Percentiles rank a stretch among this genome's conserved stretches.
These are phyloP conservation scores for Neoascia interrupta DNA, from an alignment of 2,888 invertebrate species.

Conservation along the genomic window DNA sequence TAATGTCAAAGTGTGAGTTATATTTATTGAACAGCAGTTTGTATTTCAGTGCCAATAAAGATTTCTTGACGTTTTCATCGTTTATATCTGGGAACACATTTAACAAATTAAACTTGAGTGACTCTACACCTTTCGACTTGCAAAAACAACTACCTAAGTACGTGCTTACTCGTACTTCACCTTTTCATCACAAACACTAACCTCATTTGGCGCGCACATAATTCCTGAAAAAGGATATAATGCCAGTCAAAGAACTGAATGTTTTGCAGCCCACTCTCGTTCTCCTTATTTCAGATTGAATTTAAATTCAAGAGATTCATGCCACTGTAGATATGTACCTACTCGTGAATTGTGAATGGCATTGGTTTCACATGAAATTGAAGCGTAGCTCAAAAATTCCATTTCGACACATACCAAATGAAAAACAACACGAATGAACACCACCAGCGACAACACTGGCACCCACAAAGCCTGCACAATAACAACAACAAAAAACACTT, in stretches of 20 bases:
- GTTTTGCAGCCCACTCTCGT: background rate
- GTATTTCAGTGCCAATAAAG: no score
- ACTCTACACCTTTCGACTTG: no score
- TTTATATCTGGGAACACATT: no score
- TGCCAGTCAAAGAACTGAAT: no score
- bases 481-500: slow-evolving; percentile 18
- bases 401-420: slow-evolving; percentile 46
- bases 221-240: slow-evolving; percentile 3
- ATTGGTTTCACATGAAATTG: slow-evolving; percentile 58
- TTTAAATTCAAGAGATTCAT: slow-evolving; percentile 64
- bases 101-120: no score
- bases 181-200: slow-evolving; percentile 3
- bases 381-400: slow-evolving; percentile 45
- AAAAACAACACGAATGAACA: slow-evolving; percentile 35
- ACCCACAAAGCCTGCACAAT: slow-evolving; percentile 37
- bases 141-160: no score
- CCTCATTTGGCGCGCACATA: slow-evolving; percentile 20
- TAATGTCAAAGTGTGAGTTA: no score
- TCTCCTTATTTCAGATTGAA: slow-evolving; percentile 24
- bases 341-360: slow-evolving; percentile 36
- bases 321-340: no score
- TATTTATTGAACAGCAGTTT: no score
- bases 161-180: no score
- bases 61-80: no score
- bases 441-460: slow-evolving; percentile 15